Conservation (phyloP, 2,888 invertebrate species). For the Gasteruption jaculator region DNA sequence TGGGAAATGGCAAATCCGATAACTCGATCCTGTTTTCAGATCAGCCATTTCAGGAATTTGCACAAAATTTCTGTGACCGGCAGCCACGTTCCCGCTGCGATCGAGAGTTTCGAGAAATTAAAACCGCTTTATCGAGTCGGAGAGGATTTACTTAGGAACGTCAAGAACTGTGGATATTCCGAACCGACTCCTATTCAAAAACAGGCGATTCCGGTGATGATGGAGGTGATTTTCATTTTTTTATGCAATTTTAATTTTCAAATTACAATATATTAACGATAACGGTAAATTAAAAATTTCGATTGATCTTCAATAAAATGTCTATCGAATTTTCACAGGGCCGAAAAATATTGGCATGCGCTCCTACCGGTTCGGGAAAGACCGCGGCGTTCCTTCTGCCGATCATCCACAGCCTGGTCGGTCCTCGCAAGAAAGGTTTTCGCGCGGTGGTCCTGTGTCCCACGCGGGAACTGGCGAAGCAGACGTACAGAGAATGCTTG, state of each 20-base stretch:
- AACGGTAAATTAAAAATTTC: constrained; percentile 7
- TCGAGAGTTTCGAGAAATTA: constrained; percentile 68
- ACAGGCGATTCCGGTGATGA: constrained; percentile 87
- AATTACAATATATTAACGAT: neutral
- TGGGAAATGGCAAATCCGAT: neutral
- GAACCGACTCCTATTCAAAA: constrained; percentile 88
- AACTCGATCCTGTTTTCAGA: constrained; percentile 51
- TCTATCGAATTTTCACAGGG: constrained; percentile 51
- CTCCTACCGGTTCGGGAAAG: constrained; percentile 97
- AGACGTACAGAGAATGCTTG: constrained; percentile 79
- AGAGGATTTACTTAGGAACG: constrained; percentile 63
- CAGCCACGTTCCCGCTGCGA: constrained; percentile 72
- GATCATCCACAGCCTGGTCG: constrained; percentile 70
- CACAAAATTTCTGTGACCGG: constrained; percentile 78
- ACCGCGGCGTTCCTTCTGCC: constrained; percentile 93
- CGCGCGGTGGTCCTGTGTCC: constrained; percentile 87
- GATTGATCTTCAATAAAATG: constrained; percentile 19
- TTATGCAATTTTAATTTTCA: neutral
- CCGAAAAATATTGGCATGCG: constrained; percentile 85
- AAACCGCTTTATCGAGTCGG: constrained; percentile 56
- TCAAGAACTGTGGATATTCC: constrained; percentile 66
- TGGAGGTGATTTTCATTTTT: constrained; percentile 57
- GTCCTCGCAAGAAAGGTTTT: constrained; percentile 70
- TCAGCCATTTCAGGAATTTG: constrained; percentile 70
- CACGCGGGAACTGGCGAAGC: constrained; percentile 89